These are phyloP conservation scores for Nebria salina DNA, from an alignment of 2,888 invertebrate species.

Conservation along the genomic window DNA sequence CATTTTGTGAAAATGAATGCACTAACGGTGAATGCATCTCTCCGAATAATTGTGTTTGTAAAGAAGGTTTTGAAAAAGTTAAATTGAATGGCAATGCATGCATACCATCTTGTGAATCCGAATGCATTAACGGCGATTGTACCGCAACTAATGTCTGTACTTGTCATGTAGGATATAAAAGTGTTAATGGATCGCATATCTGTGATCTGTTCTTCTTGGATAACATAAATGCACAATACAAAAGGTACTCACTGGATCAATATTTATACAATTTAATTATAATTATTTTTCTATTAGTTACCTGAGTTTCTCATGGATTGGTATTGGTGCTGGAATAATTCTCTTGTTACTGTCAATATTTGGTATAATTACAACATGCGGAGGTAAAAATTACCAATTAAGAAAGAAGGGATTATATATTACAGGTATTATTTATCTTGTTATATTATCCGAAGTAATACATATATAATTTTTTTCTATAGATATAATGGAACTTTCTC, in stretches of 20 bases:
- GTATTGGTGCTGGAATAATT: too few species aligned
- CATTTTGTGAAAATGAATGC: slow-evolving; percentile 56
- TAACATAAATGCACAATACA: not conserved
- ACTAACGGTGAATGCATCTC: slow-evolving; percentile 56
- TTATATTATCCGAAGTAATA: too few species aligned
- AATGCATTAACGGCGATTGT: slow-evolving; percentile 58
- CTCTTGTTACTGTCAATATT: too few species aligned
- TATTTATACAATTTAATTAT: not conserved
- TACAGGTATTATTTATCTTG: too few species aligned
- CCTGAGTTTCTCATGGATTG: too few species aligned
- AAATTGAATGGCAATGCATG: slow-evolving; percentile 39
- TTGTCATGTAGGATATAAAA: slow-evolving; percentile 53
- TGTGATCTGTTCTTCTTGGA: slow-evolving; percentile 15
- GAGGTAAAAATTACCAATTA: too few species aligned
- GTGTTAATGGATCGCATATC: slow-evolving; percentile 9
- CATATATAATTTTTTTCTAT: too few species aligned
- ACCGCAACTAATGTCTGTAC: slow-evolving; percentile 54
- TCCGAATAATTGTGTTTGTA: slow-evolving; percentile 58
- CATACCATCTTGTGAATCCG: slow-evolving; percentile 46
- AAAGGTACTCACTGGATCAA: not conserved
- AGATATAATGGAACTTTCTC: too few species aligned
- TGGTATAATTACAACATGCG: too few species aligned
- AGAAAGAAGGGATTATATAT: too few species aligned
- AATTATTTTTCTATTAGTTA: too few species aligned
- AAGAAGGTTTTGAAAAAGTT: slow-evolving; percentile 52